Conservation (phyloP, 1,140 invertebrate species). For the Uloborus diversus region DNA sequence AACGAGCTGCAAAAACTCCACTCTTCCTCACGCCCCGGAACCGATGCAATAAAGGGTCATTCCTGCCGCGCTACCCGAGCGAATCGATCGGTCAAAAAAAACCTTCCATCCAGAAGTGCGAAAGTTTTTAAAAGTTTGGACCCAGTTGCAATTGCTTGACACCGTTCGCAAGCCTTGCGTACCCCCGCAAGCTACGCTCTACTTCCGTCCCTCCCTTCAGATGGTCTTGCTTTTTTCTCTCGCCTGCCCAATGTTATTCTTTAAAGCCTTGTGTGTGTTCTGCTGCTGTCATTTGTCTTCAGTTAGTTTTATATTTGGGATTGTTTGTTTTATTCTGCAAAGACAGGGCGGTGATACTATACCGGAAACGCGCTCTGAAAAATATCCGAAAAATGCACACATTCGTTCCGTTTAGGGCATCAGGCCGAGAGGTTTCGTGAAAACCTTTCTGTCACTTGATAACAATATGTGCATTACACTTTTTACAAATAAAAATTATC, state of each 20-base stretch:
- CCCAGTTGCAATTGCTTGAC: constrained; percentile 43
- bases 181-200: constrained; percentile 26
- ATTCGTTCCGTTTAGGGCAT: background rate
- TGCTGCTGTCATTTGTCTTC: constrained; percentile 16
- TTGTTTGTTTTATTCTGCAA: background rate
- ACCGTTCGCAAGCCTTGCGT: constrained; percentile 41
- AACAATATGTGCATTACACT: background rate
- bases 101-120: constrained; percentile 22
- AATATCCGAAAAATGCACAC: too few species aligned
- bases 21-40: background rate
- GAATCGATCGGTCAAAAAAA: background rate
- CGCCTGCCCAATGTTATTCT: background rate
- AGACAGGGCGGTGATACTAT: too few species aligned
- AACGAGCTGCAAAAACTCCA: too few species aligned
- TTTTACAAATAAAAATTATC: background rate
- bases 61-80: background rate
- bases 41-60: background rate
- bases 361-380: constrained; percentile 12
- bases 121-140: constrained; percentile 29
- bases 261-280: background rate
- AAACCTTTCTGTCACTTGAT: background rate
- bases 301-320: background rate
- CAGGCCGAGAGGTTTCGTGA: background rate
- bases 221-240: background rate
- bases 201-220: background rate